These are phyloP conservation scores for Pomacea canaliculata DNA, from an alignment of 2,888 invertebrate genomes.

Conservation along the genomic window DNA sequence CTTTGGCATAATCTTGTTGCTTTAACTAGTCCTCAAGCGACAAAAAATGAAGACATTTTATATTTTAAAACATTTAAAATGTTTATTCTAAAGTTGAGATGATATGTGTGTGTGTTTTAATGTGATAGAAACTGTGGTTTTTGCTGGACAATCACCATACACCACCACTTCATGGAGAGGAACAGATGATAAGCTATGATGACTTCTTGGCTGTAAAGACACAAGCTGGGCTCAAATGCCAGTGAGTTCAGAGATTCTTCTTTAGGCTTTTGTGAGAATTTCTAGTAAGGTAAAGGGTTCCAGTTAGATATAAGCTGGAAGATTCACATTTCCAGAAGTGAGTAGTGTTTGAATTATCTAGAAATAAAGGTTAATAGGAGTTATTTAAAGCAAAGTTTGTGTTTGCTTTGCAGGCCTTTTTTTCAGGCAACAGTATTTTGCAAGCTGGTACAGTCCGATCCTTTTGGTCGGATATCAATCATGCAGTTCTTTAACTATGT, in stretches of 20 bases:
- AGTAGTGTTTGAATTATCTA: too few species aligned
- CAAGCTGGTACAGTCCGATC: constrained; percentile 87
- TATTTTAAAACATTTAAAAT: not conserved
- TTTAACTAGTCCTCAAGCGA: too few species aligned
- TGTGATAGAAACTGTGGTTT: constrained; percentile 79
- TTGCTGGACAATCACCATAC: constrained; percentile 86
- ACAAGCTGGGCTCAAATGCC: constrained; percentile 82
- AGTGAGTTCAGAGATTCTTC: constrained; percentile 67
- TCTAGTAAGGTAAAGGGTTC: not conserved
- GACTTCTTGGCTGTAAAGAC: constrained; percentile 86
- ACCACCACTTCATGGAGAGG: constrained; percentile 80
- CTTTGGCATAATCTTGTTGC: too few species aligned
- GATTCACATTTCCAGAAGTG: too few species aligned
- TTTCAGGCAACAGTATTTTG: constrained; percentile 90
- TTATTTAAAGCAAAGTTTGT: too few species aligned
- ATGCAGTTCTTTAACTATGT: constrained; percentile 94
- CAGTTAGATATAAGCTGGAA: too few species aligned
- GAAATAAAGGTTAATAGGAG: too few species aligned
- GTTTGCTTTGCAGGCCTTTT: constrained; percentile 75
- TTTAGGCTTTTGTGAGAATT: too few species aligned
- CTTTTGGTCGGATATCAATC: constrained; percentile 87
- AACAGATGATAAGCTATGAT: constrained; percentile 86
- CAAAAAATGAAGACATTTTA: not conserved
- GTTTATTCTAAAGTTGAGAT: not conserved
- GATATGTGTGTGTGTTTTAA: not conserved